Percentiles rank a stretch among this genome's conserved stretches.
Evolutionary conservation across 2,113 vertebrate genomes (phyloP).

Genomic region (Nycticorax nycticorax): DNA sequence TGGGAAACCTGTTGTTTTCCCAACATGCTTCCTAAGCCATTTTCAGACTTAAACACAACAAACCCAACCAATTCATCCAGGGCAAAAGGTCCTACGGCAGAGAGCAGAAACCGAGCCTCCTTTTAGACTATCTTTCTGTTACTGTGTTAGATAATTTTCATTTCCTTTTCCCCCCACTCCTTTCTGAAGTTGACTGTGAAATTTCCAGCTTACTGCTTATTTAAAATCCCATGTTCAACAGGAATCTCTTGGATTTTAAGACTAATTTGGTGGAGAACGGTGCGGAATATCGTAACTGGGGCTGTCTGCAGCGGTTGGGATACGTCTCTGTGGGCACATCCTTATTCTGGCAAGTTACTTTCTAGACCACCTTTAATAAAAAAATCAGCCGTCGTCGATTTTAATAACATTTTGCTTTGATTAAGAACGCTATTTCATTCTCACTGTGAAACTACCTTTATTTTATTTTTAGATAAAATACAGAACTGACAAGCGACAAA

Average conservation of each 20-base stretch:
- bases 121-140: neutral
- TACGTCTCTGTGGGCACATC: rapidly evolving
- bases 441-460: neutral
- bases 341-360: neutral
- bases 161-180: neutral
- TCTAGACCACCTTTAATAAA: neutral
- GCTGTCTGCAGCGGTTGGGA: neutral
- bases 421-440: neutral
- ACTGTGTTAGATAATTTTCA: neutral
- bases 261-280: neutral
- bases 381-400: rapidly evolving
- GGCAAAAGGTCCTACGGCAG: neutral
- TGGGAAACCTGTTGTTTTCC: neutral
- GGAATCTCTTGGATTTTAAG: neutral
- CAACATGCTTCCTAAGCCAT: rapidly evolving
- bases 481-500: neutral
- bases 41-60: neutral
- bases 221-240: neutral
- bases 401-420: neutral
- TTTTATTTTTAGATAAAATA: neutral
- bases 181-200: neutral
- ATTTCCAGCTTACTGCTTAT: neutral
- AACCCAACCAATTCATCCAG: neutral
- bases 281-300: neutral
- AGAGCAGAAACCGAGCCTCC: neutral